Conservation (phyloP, 2,888 invertebrate genomes). For the Onchidella celtica region DNA sequence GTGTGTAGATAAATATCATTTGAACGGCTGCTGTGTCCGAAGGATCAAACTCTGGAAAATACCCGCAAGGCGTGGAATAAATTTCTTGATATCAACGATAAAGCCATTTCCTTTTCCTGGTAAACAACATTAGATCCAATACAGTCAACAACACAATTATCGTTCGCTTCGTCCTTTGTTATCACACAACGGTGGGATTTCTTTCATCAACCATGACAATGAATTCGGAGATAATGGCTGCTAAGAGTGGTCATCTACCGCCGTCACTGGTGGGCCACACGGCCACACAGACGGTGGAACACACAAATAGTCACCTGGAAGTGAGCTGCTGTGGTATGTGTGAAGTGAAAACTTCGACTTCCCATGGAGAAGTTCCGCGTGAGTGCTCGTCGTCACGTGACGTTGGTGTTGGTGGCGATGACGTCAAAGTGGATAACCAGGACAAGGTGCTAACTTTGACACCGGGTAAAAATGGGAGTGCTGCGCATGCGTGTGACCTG, state of each 20-base stretch:
- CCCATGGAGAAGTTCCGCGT: neutral
- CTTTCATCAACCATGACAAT: conserved; percentile 19
- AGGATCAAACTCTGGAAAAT: no score
- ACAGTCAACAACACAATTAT: no score
- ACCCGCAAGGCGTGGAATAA: no score
- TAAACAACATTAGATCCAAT: no score
- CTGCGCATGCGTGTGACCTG: neutral
- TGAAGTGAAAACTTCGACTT: neutral
- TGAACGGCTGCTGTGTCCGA: no score
- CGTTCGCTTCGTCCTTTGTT: no score
- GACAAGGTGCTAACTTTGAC: neutral
- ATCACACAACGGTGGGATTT: no score
- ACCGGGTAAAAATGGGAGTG: neutral
- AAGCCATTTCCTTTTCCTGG: no score
- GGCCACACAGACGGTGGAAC: neutral
- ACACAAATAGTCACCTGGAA: neutral
- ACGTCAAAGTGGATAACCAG: neutral
- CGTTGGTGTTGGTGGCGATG: no score
- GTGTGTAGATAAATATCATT: no score
- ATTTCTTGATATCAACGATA: no score
- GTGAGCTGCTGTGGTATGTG: neutral
- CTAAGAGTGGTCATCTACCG: neutral
- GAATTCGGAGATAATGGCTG: neutral
- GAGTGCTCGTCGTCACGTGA: neutral
- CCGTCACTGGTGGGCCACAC: neutral